A percentile compares a stretch with the other conserved stretches of the same genome.
Conservation (phyloP, 2,888 invertebrate species). For the Spicauda simplicius region DNA sequence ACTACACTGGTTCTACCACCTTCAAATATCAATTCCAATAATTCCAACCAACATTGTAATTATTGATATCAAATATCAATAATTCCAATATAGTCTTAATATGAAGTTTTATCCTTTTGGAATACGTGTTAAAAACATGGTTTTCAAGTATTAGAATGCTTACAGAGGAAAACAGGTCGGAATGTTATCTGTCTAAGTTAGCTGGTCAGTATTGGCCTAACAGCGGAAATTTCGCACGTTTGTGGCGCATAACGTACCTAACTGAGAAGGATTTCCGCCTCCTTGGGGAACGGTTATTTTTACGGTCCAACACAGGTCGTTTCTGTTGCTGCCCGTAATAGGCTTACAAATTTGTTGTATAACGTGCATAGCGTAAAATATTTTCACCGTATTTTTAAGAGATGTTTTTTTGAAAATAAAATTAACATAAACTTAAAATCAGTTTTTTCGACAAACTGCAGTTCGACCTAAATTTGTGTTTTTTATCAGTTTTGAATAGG, state of each 20-base stretch:
- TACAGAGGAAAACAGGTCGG: not conserved
- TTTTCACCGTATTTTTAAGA: too few species aligned
- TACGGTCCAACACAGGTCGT: slow-evolving; percentile 10
- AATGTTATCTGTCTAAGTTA: slow-evolving; percentile 8
- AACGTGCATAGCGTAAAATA: too few species aligned
- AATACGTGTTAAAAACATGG: too few species aligned
- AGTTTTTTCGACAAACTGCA: too few species aligned
- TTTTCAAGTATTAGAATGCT: not conserved
- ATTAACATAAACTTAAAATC: not conserved
- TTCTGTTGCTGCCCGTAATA: slow-evolving; percentile 5
- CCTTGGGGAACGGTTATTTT: slow-evolving; percentile 22
- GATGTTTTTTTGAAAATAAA: not conserved
- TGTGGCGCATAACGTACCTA: slow-evolving; percentile 18
- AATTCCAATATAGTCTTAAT: too few species aligned
- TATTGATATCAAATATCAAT: too few species aligned
- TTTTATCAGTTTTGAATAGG: too few species aligned
- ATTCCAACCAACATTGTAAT: too few species aligned
- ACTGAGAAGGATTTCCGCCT: slow-evolving; percentile 27
- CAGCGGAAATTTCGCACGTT: slow-evolving; percentile 22
- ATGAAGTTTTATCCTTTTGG: too few species aligned
- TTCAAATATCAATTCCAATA: too few species aligned
- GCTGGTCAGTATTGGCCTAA: slow-evolving; percentile 7
- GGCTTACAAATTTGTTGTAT: not conserved
- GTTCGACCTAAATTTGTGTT: too few species aligned
- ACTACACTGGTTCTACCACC: too few species aligned